Percentiles rank a stretch among this genome's conserved stretches.
Conservation (phyloP, 2,797 vertebrate genomes). For the Rhinophrynus dorsalis region DNA sequence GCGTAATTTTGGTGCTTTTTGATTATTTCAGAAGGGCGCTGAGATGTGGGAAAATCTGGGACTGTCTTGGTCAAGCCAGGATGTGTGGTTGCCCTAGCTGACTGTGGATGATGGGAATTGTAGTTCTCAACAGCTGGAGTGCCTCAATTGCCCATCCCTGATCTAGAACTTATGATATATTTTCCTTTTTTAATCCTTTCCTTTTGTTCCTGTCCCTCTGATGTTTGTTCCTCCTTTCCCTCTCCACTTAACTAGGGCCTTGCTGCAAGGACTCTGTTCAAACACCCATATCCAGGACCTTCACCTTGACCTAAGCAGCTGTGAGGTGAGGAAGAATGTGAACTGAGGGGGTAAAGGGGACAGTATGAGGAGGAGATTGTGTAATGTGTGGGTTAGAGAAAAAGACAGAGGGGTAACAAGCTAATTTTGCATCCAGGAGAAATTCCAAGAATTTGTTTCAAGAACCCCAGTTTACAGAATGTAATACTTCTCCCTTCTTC, state of each 20-base stretch:
- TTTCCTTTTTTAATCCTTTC: no score
- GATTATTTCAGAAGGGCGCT: no score
- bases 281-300: constrained; percentile 88
- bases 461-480: background rate
- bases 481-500: background rate
- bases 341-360: background rate
- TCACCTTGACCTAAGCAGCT: constrained; percentile 89
- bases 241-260: constrained; percentile 67
- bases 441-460: background rate
- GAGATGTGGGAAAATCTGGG: no score
- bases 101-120: no score
- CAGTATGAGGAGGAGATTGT: background rate
- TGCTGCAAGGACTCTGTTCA: constrained; percentile 86
- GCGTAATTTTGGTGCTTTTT: no score
- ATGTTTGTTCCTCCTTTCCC: background rate
- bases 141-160: no score
- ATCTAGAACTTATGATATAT: no score
- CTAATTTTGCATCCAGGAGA: background rate
- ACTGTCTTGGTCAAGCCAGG: no score
- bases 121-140: no score
- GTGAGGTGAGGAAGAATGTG: constrained; percentile 58
- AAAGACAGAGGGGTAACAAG: background rate
- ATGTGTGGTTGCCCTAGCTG: no score
- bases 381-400: no score
- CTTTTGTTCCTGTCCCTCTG: no score